Evolutionary conservation across 2,113 vertebrate genomes (phyloP), one percentile per base, ranked within the genome.

Genomic region (Sapajus apella): DNA sequence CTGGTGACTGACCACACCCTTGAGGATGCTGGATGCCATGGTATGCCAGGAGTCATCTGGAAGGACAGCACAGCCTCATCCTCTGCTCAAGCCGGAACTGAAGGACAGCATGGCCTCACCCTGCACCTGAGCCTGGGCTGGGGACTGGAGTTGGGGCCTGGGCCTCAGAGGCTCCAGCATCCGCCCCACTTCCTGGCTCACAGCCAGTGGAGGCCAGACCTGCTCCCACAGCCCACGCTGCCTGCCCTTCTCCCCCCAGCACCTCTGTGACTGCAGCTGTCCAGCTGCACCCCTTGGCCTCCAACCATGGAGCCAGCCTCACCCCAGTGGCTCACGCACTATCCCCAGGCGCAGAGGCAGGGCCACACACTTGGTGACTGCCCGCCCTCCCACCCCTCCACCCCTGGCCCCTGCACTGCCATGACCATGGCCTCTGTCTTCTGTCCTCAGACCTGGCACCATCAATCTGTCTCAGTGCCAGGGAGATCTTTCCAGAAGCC

Each of bases 41-140:
- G 97, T 98, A 55, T 96, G 97, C 81, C 98, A 97, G 88, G 98
- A 98, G 83, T 98, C 98, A 2, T 97, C 97, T 98, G 97, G 79
- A 98, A 98, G 91, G 85, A 92, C 64, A 89, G 21, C 32, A 0
- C 70, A 66, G 88, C 56, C 90, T 90, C 43, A 8, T n/a, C 47
- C 43, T 58, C 3, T 43, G 43, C 43, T 43, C 43, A 43, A 43
- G 97, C 81, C 98, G 97, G 88, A 98, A 98, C 80, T 98, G 79
- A 98, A 98, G 91, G 85, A 92, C 64, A 89, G 21, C 32, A 0
- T 64, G 66, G 88, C 56, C 90, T 90, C 43, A 8, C 45, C 47
- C 43, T 58, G 90, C 58, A 64, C 76, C 87, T 5, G 5, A 2
- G 3, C 25, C 0, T 0, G 87, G 86, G 23, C 20, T 23, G 21